Evolutionary conservation across 2,797 vertebrate genomes (phyloP).

Genomic region (Luscinia luscinia): DNA sequence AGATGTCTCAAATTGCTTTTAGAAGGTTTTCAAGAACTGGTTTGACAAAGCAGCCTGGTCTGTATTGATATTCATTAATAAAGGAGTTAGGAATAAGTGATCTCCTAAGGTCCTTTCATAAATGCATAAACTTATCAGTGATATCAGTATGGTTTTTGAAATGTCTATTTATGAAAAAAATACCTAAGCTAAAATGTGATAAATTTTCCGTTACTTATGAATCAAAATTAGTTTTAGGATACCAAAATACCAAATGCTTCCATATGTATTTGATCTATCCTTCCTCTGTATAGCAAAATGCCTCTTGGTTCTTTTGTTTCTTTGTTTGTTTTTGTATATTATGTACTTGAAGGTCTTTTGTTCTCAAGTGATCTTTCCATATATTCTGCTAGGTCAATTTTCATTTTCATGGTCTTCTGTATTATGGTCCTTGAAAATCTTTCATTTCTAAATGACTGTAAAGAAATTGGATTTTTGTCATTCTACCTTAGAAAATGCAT

Average conservation of each 20-base stretch:
- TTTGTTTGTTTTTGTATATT: neutral
- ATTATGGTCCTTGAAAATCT: neutral
- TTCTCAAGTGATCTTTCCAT: neutral
- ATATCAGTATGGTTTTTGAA: neutral
- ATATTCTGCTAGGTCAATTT: neutral
- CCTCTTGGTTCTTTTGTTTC: neutral
- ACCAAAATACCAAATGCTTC: neutral
- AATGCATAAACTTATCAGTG: neutral
- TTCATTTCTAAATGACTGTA: neutral
- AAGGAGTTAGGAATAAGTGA: neutral
- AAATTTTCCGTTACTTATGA: neutral
- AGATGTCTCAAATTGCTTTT: neutral
- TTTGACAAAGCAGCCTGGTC: neutral
- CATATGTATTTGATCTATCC: neutral
- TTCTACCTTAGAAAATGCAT: neutral
- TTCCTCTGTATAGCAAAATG: neutral
- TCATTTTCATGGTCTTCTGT: neutral
- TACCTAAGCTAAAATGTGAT: neutral
- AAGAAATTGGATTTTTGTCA: neutral
- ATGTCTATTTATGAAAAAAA: neutral
- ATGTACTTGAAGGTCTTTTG: neutral
- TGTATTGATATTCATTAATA: neutral
- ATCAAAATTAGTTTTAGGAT: neutral
- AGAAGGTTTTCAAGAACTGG: neutral
- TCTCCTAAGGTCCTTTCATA: neutral